phyloP scores from a whole-genome alignment of 1,140 invertebrate species.

The Papilio polyxenes region DNA sequence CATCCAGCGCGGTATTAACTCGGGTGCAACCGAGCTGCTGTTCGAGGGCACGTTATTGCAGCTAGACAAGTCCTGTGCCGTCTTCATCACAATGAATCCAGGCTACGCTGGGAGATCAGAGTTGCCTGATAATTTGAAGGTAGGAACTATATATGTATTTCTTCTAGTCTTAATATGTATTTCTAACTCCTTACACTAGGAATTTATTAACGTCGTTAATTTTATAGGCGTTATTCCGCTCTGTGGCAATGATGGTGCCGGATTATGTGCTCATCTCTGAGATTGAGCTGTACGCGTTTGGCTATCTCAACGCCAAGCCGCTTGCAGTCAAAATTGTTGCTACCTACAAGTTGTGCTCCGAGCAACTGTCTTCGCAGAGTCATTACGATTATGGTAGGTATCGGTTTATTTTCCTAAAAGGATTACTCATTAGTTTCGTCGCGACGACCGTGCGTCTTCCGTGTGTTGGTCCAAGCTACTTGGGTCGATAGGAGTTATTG shows the following conservation, averaged over 20 bases:
- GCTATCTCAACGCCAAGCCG: slow-evolving; percentile 94
- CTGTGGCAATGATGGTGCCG: slow-evolving; percentile 99
- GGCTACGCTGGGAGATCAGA: slow-evolving; percentile 95
- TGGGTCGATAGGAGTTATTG: background rate
- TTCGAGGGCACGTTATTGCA: slow-evolving; percentile 95
- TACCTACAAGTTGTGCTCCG: slow-evolving; percentile 95
- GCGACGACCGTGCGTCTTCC: background rate
- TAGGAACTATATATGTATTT: slow-evolving; percentile 58
- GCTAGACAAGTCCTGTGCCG: slow-evolving; percentile 94
- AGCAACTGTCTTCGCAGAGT: slow-evolving; percentile 95
- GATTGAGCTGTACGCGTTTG: slow-evolving; percentile 95
- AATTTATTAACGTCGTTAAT: slow-evolving; percentile 16
- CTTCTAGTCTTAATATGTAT: background rate
- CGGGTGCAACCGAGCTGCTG: slow-evolving; percentile 86
- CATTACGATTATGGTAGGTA: slow-evolving; percentile 96
- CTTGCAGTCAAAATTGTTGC: slow-evolving; percentile 97
- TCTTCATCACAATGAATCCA: slow-evolving; percentile 98
- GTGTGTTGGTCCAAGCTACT: background rate
- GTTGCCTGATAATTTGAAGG: slow-evolving; percentile 96
- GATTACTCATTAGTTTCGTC: background rate
- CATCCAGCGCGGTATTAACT: slow-evolving; percentile 89
- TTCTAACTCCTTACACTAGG: background rate
- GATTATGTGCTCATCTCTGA: slow-evolving; percentile 97
- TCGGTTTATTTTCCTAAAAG: slow-evolving; percentile 5
- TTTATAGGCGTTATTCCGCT: slow-evolving; percentile 91